phyloP scores from a whole-genome alignment of 2,797 vertebrate species.

The Rhabdomys pumilio region DNA sequence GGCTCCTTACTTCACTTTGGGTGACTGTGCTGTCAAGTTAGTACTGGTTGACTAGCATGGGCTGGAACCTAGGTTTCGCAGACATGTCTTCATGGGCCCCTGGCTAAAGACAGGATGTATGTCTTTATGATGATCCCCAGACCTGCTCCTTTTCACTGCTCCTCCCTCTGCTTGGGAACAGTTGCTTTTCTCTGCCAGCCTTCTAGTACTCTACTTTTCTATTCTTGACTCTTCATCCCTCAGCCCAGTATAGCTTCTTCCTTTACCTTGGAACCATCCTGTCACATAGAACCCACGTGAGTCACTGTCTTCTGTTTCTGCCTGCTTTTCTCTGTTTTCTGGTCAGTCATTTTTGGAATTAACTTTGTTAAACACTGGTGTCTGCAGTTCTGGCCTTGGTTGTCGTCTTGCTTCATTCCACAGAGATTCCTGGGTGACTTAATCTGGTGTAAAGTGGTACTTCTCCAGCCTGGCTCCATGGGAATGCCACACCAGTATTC shows the following conservation, averaged over 20 bases:
- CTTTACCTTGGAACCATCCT: background rate
- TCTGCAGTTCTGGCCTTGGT: background rate
- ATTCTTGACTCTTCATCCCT: background rate
- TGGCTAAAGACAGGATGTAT: background rate
- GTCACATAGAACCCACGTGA: background rate
- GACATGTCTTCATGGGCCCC: background rate
- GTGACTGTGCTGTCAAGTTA: background rate
- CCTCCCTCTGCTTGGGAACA: background rate
- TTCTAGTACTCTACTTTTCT: background rate
- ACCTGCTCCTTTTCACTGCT: background rate
- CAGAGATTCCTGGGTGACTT: background rate
- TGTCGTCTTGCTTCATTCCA: background rate
- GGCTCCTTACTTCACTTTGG: slow-evolving; percentile 19
- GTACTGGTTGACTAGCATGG: background rate
- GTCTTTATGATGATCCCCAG: background rate
- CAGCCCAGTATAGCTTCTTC: background rate
- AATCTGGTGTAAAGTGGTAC: background rate
- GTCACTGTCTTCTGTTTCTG: slow-evolving; percentile 15
- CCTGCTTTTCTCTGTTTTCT: slow-evolving; percentile 37
- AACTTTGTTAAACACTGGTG: slow-evolving; percentile 35
- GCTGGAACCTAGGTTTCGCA: background rate
- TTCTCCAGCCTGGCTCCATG: background rate
- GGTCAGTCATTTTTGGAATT: background rate
- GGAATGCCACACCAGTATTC: background rate
- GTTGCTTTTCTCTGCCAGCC: background rate